These are phyloP conservation scores for Caenorhabditis angaria DNA, from an alignment of 2,888 invertebrate genomes.

Conservation along the genomic window DNA sequence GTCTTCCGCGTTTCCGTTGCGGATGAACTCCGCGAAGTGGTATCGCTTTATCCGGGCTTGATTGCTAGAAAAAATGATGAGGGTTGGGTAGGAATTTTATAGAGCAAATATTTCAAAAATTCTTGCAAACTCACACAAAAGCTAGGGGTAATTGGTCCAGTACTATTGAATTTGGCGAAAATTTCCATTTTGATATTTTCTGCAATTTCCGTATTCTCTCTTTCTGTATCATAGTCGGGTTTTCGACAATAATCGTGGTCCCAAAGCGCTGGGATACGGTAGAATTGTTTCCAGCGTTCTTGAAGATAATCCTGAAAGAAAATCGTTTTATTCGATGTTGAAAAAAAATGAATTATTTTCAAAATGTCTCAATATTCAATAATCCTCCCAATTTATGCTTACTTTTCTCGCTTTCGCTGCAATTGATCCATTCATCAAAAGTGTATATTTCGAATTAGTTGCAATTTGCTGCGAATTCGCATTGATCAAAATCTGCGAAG, in stretches of 20 bases:
- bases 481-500: no score
- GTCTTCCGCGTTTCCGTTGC: neutral
- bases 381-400: no score
- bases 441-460: neutral
- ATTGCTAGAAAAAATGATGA: no score
- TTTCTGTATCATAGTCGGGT: neutral
- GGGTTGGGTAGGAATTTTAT: no score
- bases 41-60: neutral
- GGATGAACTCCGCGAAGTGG: conserved; percentile 1
- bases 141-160: neutral
- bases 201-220: neutral
- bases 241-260: conserved; percentile 8
- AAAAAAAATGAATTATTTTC: no score
- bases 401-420: neutral
- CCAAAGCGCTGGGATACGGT: neutral
- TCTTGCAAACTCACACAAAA: conserved; percentile 1
- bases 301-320: neutral
- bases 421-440: neutral
- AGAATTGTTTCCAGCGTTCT: neutral
- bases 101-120: neutral
- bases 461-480: neutral
- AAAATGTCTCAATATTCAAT: no score
- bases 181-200: neutral
- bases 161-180: neutral
- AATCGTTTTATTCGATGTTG: no score